phyloP scores from a whole-genome alignment of 1,140 invertebrate genomes.

The Pantala flavescens region DNA sequence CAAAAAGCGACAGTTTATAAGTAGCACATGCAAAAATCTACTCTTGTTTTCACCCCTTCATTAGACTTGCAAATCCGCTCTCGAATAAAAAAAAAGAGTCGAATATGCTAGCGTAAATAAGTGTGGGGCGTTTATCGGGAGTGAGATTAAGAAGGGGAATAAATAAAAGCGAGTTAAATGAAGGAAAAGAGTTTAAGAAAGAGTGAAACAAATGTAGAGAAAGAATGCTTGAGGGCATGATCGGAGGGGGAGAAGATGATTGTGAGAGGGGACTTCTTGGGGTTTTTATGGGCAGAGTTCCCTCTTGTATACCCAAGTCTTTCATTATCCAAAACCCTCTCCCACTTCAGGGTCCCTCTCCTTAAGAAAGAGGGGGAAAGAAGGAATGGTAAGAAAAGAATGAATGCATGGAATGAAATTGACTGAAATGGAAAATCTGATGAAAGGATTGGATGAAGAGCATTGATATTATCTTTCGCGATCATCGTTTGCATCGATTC shows the following conservation, averaged over 20 bases:
- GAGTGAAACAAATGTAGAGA: neutral
- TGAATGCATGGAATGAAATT: no score
- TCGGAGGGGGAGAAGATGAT: neutral
- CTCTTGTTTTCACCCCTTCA: no score
- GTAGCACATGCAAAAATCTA: no score
- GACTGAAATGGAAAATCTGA: no score
- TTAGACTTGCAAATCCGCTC: no score
- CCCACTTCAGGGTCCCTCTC: neutral
- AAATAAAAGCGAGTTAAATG: neutral
- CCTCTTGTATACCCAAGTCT: conserved; percentile 4
- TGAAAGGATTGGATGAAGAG: no score
- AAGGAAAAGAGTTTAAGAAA: neutral
- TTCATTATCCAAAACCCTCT: conserved; percentile 6
- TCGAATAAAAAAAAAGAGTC: neutral
- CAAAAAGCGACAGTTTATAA: no score
- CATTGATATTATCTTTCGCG: no score
- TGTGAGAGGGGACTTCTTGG: neutral
- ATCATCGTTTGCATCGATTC: no score
- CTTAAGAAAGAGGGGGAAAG: no score
- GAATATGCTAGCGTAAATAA: neutral
- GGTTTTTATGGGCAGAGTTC: neutral
- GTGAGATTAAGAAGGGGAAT: neutral
- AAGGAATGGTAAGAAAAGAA: no score
- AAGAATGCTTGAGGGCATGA: neutral
- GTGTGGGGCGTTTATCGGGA: neutral